Evolutionary conservation across 2,888 invertebrate genomes (phyloP).

Genomic region (Mythimna lalbum): DNA sequence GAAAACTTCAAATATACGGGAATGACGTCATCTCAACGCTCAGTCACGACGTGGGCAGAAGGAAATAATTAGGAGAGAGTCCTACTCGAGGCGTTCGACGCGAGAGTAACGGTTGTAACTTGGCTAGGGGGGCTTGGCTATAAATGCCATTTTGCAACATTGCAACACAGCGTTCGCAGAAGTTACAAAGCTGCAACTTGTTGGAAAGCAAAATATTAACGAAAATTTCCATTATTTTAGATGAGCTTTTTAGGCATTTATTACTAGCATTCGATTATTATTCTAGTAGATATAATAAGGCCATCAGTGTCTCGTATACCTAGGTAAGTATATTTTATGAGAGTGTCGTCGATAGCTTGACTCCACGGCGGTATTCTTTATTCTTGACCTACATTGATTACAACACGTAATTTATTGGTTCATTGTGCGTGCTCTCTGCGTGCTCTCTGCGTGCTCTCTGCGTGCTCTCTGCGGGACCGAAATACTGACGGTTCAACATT

Average conservation of each 20-base stretch:
- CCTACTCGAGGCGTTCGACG: too few species aligned
- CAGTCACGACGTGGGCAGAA: too few species aligned
- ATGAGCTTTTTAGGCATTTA: slow-evolving; percentile 25
- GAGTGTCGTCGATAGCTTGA: slow-evolving; percentile 19
- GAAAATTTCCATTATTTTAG: background rate
- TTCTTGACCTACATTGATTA: slow-evolving; percentile 56
- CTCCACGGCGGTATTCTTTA: slow-evolving; percentile 32
- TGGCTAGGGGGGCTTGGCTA: too few species aligned
- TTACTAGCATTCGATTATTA: slow-evolving; percentile 11
- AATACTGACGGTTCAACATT: slow-evolving; percentile 22
- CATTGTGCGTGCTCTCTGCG: slow-evolving; percentile 32
- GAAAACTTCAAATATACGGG: too few species aligned
- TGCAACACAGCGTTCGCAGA: background rate
- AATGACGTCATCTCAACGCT: too few species aligned
- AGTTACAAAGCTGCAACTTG: slow-evolving; percentile 1
- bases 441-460: slow-evolving; percentile 31
- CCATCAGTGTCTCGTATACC: slow-evolving; percentile 10
- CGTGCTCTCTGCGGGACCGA: slow-evolving; percentile 35
- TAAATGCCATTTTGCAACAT: background rate
- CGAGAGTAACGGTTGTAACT: too few species aligned
- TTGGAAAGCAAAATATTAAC: background rate
- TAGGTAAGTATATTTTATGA: slow-evolving; percentile 24
- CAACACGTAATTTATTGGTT: slow-evolving; percentile 41
- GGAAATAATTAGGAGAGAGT: too few species aligned
- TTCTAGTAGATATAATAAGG: background rate